A percentile compares a stretch with the other conserved stretches of the same genome.
Evolutionary conservation across 2,113 vertebrate species (phyloP).

Genomic region (Crotalus horridus): DNA sequence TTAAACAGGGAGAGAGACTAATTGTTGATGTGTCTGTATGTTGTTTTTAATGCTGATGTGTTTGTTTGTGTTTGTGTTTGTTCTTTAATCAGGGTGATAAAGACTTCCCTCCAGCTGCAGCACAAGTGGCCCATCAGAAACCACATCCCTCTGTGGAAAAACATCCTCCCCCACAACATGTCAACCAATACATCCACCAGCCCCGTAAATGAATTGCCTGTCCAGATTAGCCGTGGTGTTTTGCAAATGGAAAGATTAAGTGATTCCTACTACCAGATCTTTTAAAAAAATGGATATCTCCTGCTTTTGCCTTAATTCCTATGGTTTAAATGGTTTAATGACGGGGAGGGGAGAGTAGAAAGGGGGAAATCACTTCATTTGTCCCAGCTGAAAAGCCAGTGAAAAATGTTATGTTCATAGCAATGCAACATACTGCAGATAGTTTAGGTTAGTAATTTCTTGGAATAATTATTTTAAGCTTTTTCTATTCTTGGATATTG

Average conservation of each 20-base stretch:
- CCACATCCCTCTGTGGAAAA: constrained; percentile 91
- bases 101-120: constrained; percentile 95
- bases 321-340: constrained; percentile 26
- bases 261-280: constrained; percentile 13
- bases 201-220: constrained; percentile 86
- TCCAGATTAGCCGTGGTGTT: not conserved
- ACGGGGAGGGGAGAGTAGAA: not conserved
- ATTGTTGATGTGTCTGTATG: not conserved
- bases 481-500: constrained; percentile 18
- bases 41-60: constrained; percentile 1
- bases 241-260: not conserved
- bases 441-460: not conserved
- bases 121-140: constrained; percentile 98
- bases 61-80: too few relatives aligned
- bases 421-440: not conserved
- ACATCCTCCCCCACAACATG: constrained; percentile 75
- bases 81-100: constrained; percentile 85
- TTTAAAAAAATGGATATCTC: constrained; percentile 3
- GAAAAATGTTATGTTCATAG: not conserved
- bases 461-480: constrained; percentile 40
- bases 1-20: not conserved
- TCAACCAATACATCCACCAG: constrained; percentile 94
- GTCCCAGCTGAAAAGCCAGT: constrained; percentile 18
- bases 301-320: constrained; percentile 45
- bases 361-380: not conserved